A percentile compares a stretch with the other conserved stretches of the same genome.
Evolutionary conservation across 2,797 vertebrate genomes (phyloP).

Genomic region (Cynodonichthys magdalenae): DNA sequence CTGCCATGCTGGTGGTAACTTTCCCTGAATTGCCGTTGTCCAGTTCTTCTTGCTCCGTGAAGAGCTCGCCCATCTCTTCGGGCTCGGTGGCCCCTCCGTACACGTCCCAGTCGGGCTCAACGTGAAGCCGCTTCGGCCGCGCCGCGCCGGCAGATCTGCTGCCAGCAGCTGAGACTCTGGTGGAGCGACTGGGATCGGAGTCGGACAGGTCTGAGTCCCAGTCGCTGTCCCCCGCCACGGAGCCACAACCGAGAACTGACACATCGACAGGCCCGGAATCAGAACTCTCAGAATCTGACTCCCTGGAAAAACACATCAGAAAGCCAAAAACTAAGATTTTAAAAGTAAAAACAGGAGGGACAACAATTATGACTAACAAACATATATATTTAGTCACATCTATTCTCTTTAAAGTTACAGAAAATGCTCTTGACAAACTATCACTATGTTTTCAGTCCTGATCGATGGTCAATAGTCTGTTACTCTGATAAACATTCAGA

Average conservation of each 20-base stretch:
- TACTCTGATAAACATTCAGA: neutral
- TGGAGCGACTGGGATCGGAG: conserved; percentile 68
- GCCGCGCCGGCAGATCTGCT: conserved; percentile 29
- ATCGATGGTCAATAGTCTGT: neutral
- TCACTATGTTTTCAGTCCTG: no score
- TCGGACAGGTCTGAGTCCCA: conserved; percentile 84
- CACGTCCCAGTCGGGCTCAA: conserved; percentile 74
- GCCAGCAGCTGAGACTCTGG: conserved; percentile 43
- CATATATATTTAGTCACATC: no score
- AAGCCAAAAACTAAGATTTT: neutral
- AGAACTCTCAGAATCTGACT: conserved; percentile 82
- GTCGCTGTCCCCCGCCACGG: conserved; percentile 81
- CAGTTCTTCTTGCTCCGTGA: conserved; percentile 52
- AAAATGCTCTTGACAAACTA: no score
- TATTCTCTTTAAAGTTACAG: no score
- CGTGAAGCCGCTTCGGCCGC: conserved; percentile 32
- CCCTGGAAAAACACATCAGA: conserved; percentile 57
- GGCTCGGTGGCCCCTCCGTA: conserved; percentile 73
- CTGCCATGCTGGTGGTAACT: conserved; percentile 16
- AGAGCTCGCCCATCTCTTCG: conserved; percentile 67
- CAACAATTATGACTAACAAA: no score
- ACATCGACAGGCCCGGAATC: conserved; percentile 79
- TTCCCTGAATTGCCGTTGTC: conserved; percentile 13
- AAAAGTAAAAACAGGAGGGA: no score
- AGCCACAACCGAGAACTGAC: conserved; percentile 73